These are phyloP conservation scores for Rhineura floridana DNA, from an alignment of 2,113 vertebrate species.

Conservation along the genomic window DNA sequence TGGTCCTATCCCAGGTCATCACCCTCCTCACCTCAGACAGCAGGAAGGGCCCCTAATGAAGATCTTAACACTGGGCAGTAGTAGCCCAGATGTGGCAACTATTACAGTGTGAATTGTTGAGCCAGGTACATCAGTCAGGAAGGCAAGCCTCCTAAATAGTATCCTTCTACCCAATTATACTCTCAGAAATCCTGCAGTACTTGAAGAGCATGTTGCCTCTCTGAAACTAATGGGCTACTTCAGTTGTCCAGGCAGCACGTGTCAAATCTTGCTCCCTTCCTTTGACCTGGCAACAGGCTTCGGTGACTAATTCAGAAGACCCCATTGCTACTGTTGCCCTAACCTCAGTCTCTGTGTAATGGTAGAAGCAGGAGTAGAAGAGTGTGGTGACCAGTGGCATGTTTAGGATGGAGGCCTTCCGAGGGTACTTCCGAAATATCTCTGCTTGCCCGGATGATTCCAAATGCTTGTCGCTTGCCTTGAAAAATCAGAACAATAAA, in stretches of 20 bases:
- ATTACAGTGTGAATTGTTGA: neutral
- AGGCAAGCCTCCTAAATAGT: neutral
- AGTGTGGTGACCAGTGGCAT: conserved; percentile 95
- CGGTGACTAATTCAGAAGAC: neutral
- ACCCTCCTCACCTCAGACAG: neutral
- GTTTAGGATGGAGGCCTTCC: conserved; percentile 91
- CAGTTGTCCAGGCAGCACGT: no score
- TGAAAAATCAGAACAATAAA: conserved; percentile 10
- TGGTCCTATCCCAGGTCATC: neutral
- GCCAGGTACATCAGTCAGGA: neutral
- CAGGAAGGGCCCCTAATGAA: neutral
- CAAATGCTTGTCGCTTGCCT: conserved; percentile 86
- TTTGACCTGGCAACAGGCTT: neutral
- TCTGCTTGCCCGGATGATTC: conserved; percentile 84
- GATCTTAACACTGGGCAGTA: neutral
- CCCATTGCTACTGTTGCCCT: conserved; percentile 11
- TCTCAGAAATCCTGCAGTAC: neutral
- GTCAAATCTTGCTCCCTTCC: neutral
- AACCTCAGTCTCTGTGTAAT: conserved; percentile 89
- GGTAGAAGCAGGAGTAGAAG: conserved; percentile 96
- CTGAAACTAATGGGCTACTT: neutral
- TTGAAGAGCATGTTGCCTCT: neutral
- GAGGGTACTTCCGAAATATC: conserved; percentile 90
- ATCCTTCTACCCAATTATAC: no score
- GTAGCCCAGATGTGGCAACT: no score